These are phyloP conservation scores for Scaptodrosophila lebanonensis DNA, from an alignment of 1,140 invertebrate genomes.

Conservation along the genomic window DNA sequence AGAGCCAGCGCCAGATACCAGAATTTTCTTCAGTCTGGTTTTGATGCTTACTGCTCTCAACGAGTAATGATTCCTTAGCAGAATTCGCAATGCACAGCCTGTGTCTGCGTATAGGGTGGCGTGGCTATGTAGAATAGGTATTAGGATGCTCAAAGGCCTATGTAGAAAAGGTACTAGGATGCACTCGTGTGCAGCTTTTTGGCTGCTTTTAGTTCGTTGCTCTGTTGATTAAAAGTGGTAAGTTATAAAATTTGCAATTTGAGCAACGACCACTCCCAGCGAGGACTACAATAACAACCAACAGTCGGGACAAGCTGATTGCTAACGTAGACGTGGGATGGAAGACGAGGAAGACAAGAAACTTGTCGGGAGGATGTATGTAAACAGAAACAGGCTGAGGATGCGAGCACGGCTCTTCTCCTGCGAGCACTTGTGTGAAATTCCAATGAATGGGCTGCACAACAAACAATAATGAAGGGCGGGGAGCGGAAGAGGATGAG, in stretches of 20 bases:
- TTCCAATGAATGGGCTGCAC: too few relatives aligned
- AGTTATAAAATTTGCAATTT: slow-evolving; percentile 59
- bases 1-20: too few relatives aligned
- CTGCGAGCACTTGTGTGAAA: too few relatives aligned
- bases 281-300: slow-evolving; percentile 33
- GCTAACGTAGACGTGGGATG: slow-evolving; percentile 4
- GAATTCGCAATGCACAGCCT: too few relatives aligned
- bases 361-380: not conserved
- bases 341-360: slow-evolving; percentile 1
- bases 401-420: slow-evolving; percentile 47
- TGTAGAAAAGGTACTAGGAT: slow-evolving; percentile 8
- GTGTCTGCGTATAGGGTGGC: too few relatives aligned
- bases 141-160: too few relatives aligned
- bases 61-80: too few relatives aligned
- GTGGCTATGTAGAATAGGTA: too few relatives aligned
- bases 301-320: slow-evolving; percentile 57
- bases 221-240: slow-evolving; percentile 26
- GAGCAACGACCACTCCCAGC: slow-evolving; percentile 37
- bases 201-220: slow-evolving; percentile 15
- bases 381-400: slow-evolving; percentile 8
- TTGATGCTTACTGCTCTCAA: too few relatives aligned
- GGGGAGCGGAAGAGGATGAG: too few relatives aligned
- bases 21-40: too few relatives aligned
- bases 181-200: slow-evolving; percentile 7
- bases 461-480: too few relatives aligned